Conservation (phyloP, 2,888 invertebrate genomes). For the Philhelius pedissequus region DNA sequence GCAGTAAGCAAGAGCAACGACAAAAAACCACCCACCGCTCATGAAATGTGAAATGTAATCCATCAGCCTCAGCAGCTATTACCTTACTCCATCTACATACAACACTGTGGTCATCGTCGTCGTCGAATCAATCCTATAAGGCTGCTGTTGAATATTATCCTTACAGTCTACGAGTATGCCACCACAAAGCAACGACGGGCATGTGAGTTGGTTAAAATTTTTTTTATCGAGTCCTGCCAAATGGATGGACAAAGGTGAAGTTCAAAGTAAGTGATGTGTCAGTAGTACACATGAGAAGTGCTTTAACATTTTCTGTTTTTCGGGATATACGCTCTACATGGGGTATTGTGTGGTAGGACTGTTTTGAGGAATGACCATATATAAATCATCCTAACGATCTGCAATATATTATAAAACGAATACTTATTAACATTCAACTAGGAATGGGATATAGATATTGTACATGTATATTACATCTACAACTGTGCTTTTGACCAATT, state of each 20-base stretch:
- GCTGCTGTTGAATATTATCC: background rate
- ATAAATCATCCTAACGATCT: no score
- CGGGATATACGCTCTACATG: no score
- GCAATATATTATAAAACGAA: no score
- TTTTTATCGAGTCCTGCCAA: slow-evolving; percentile 41
- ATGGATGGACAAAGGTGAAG: slow-evolving; percentile 23
- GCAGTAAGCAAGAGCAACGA: background rate
- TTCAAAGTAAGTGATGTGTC: slow-evolving; percentile 46
- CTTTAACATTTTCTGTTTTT: background rate
- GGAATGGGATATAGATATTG: no score
- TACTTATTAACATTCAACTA: no score
- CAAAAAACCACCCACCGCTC: background rate
- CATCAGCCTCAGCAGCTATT: slow-evolving; percentile 51
- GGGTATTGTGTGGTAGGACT: no score
- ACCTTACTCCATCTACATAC: background rate
- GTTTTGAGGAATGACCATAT: no score
- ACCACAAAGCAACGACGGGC: background rate
- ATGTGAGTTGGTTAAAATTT: slow-evolving; percentile 21
- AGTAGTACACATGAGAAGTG: background rate
- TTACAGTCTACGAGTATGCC: background rate
- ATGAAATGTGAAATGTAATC: slow-evolving; percentile 53
- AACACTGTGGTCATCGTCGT: background rate
- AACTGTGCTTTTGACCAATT: no score
- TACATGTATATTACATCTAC: no score
- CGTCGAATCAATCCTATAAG: background rate